Conservation (phyloP, 2,888 invertebrate species). For the Apodemia mormo region DNA sequence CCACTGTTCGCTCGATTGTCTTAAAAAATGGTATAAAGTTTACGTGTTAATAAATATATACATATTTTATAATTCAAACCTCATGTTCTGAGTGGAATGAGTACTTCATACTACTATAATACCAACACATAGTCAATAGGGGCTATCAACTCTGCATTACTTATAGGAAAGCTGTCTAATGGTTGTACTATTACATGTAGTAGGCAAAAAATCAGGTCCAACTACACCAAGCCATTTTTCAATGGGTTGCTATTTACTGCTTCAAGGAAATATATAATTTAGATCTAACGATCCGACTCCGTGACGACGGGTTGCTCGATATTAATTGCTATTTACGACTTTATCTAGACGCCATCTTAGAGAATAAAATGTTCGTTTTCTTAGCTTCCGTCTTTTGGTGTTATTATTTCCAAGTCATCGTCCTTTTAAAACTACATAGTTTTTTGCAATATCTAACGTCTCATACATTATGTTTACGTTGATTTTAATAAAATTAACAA, state of each 20-base stretch:
- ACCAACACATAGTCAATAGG: background rate
- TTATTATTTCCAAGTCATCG: background rate
- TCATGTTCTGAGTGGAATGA: no score
- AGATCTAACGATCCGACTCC: conserved; percentile 13
- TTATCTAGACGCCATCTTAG: conserved; percentile 12
- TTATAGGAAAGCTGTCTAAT: conserved; percentile 1
- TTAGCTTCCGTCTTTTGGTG: conserved; percentile 1
- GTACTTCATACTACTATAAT: background rate
- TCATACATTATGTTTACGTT: no score
- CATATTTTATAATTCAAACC: no score
- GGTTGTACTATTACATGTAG: conserved; percentile 9
- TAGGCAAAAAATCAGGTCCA: conserved; percentile 13
- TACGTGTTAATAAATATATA: no score
- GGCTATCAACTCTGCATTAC: background rate
- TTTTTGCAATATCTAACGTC: background rate
- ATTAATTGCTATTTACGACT: conserved; percentile 11
- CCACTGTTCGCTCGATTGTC: no score
- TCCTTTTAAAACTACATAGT: background rate
- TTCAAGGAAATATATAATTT: conserved; percentile 9
- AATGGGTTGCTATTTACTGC: conserved; percentile 5
- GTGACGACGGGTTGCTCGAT: conserved; percentile 7
- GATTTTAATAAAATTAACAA: no score
- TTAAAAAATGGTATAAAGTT: no score
- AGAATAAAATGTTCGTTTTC: background rate
- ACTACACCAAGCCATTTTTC: conserved; percentile 10